These are phyloP conservation scores for Apeira syringaria DNA, from an alignment of 2,888 invertebrate species.

Conservation along the genomic window DNA sequence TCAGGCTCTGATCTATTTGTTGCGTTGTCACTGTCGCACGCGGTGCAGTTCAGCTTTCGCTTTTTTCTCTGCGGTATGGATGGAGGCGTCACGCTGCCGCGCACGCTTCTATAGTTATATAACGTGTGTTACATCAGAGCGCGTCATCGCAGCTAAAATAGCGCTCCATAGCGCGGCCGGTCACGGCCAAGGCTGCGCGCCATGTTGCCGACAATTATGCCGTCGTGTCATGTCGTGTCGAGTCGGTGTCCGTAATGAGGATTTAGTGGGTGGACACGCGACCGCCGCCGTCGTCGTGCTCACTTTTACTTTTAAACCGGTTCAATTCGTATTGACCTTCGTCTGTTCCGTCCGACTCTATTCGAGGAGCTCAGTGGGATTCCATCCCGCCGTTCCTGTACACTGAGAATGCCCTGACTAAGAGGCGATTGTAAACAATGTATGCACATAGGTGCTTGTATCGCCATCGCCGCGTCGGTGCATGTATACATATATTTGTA, in stretches of 20 bases:
- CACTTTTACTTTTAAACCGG: slow-evolving; percentile 82
- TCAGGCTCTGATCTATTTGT: background rate
- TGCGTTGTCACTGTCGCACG: slow-evolving; percentile 9
- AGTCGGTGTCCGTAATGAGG: slow-evolving; percentile 72
- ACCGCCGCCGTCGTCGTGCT: slow-evolving; percentile 55
- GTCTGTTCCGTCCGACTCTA: slow-evolving; percentile 37
- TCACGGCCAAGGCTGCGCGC: slow-evolving; percentile 81
- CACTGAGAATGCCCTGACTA: slow-evolving; percentile 4
- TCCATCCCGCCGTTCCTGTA: slow-evolving; percentile 18
- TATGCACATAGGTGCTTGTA: too few relatives aligned
- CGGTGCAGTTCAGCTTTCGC: slow-evolving; percentile 75
- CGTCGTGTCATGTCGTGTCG: too few relatives aligned
- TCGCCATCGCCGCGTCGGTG: too few relatives aligned
- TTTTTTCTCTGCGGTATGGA: slow-evolving; percentile 50
- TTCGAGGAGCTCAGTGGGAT: slow-evolving; percentile 25
- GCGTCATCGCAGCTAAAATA: slow-evolving; percentile 78
- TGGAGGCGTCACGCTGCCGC: slow-evolving; percentile 45
- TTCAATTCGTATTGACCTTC: slow-evolving; percentile 58
- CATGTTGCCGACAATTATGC: slow-evolving; percentile 72
- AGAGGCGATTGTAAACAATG: slow-evolving; percentile 45
- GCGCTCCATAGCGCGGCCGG: slow-evolving; percentile 72
- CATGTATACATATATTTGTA: slow-evolving; percentile 29
- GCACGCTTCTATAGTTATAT: slow-evolving; percentile 65
- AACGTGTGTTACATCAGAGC: slow-evolving; percentile 74
- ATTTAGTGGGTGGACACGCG: slow-evolving; percentile 79